Evolutionary conservation across 2,888 invertebrate species (phyloP).

Genomic region (Adelphocoris suturalis): DNA sequence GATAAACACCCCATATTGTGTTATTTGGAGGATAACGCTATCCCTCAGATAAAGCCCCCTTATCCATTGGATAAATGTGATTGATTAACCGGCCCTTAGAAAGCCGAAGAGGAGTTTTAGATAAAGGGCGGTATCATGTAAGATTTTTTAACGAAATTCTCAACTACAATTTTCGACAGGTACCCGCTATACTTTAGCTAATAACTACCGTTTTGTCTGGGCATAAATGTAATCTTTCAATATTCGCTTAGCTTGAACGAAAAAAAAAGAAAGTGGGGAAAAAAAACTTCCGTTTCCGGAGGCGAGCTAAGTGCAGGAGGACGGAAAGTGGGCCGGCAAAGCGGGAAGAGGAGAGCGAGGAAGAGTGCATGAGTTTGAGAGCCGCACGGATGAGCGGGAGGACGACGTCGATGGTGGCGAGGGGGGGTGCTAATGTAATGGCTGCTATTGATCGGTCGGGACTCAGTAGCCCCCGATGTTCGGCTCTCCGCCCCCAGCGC

Average conservation of each 20-base stretch:
- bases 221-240: background rate
- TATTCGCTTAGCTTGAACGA: background rate
- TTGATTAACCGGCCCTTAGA: too few relatives aligned
- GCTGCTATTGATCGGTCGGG: slow-evolving; percentile 65
- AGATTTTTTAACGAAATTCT: too few relatives aligned
- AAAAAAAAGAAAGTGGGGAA: too few relatives aligned
- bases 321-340: background rate
- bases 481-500: slow-evolving; percentile 8
- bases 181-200: too few relatives aligned
- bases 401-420: background rate
- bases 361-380: background rate
- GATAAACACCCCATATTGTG: too few relatives aligned
- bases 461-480: slow-evolving; percentile 51
- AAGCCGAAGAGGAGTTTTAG: too few relatives aligned
- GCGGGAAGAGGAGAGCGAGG: background rate
- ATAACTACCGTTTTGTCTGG: too few relatives aligned
- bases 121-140: too few relatives aligned
- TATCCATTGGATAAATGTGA: too few relatives aligned
- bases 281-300: background rate
- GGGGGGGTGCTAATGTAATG: slow-evolving; percentile 62
- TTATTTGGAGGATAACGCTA: too few relatives aligned
- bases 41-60: too few relatives aligned
- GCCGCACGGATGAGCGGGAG: background rate
- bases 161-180: too few relatives aligned
- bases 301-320: background rate